phyloP scores from a whole-genome alignment of 2,888 invertebrate species.

The Dynastes tityus region DNA sequence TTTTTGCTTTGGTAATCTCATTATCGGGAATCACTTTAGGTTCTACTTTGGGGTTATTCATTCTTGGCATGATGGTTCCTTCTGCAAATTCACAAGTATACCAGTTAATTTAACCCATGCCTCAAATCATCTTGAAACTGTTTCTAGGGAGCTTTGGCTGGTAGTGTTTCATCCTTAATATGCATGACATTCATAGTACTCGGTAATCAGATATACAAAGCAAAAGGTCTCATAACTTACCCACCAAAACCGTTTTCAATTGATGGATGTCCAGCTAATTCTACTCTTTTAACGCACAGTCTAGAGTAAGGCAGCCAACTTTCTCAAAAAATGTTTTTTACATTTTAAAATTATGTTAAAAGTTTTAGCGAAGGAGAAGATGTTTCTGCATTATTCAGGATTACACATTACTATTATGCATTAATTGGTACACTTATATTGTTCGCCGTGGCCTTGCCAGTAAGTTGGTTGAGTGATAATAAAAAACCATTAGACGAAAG shows the following conservation, averaged over 20 bases:
- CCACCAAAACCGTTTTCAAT: slow-evolving; percentile 57
- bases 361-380: slow-evolving; percentile 17
- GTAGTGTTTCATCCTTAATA: slow-evolving; percentile 37
- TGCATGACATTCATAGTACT: slow-evolving; percentile 53
- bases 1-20: slow-evolving; percentile 78
- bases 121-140: not conserved
- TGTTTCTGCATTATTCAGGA: slow-evolving; percentile 51
- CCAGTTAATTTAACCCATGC: not conserved
- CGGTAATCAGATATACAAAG: slow-evolving; percentile 58
- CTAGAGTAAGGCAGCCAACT: not conserved
- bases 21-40: slow-evolving; percentile 79
- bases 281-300: not conserved
- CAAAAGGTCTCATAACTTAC: slow-evolving; percentile 56
- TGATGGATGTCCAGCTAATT: slow-evolving; percentile 55
- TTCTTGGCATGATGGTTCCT: slow-evolving; percentile 79
- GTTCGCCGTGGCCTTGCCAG: slow-evolving; percentile 50
- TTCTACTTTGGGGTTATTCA: slow-evolving; percentile 78
- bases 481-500: slow-evolving; percentile 50
- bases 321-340: too few species aligned
- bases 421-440: slow-evolving; percentile 51
- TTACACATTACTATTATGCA: slow-evolving; percentile 56
- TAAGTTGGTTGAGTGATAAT: slow-evolving; percentile 53
- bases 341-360: not conserved
- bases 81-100: slow-evolving; percentile 74
- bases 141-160: slow-evolving; percentile 47